phyloP scores from a whole-genome alignment of 2,888 invertebrate genomes.

The Kuschelorhynchus macadamiae region DNA sequence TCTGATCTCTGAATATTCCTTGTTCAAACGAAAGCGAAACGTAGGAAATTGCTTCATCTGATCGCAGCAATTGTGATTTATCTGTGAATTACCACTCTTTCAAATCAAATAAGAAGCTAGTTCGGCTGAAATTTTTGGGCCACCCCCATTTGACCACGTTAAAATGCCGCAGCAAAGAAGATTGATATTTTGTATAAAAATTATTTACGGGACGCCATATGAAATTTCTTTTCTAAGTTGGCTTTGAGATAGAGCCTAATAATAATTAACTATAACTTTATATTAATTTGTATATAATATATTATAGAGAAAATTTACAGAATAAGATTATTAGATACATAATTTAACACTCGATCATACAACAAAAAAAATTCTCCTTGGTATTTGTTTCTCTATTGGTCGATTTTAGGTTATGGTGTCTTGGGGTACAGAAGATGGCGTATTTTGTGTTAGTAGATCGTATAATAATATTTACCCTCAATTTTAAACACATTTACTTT shows the following conservation, averaged over 20 bases:
- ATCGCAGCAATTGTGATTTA: too few species aligned
- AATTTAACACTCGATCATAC: constrained; percentile 67
- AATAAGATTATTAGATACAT: constrained; percentile 67
- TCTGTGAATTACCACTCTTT: too few species aligned
- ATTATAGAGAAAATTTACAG: constrained; percentile 69
- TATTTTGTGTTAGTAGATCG: too few species aligned
- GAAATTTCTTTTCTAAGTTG: constrained; percentile 64
- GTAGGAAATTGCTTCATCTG: too few species aligned
- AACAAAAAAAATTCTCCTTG: constrained; percentile 60
- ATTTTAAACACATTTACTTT: too few species aligned
- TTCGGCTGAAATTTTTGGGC: too few species aligned
- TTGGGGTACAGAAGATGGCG: too few species aligned
- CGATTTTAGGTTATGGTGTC: too few species aligned
- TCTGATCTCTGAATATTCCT: too few species aligned
- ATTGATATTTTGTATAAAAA: constrained; percentile 65
- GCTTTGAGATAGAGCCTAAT: constrained; percentile 61
- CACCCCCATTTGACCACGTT: constrained; percentile 22
- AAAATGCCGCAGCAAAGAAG: constrained; percentile 46
- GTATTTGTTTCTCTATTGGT: neutral
- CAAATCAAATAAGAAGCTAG: too few species aligned
- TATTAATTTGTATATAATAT: constrained; percentile 67
- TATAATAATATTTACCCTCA: too few species aligned
- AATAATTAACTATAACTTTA: constrained; percentile 67
- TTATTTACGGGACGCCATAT: constrained; percentile 67
- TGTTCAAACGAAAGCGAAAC: too few species aligned